phyloP scores from a whole-genome alignment of 2,113 vertebrate genomes.

The Otolemur garnettii region DNA sequence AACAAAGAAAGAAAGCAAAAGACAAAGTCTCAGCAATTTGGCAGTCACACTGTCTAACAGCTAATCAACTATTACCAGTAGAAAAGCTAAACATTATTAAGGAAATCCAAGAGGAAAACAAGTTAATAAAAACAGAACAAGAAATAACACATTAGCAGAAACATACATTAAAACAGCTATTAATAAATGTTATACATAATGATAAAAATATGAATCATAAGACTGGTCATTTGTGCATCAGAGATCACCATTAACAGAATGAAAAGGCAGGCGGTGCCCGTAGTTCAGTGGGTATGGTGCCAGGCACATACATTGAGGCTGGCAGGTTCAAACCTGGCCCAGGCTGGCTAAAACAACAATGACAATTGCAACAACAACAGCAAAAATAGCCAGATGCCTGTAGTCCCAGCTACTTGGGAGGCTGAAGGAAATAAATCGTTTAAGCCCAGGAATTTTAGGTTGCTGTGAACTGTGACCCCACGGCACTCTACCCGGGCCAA shows the following conservation, averaged over 20 bases:
- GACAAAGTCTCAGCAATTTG: background rate
- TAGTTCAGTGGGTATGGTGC: too few relatives aligned
- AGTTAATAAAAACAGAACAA: background rate
- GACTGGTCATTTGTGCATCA: background rate
- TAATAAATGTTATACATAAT: background rate
- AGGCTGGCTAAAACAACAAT: too few relatives aligned
- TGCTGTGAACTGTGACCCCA: too few relatives aligned
- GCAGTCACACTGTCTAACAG: background rate
- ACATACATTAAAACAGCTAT: background rate
- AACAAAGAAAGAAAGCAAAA: background rate
- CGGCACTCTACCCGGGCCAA: too few relatives aligned
- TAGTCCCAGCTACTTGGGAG: too few relatives aligned
- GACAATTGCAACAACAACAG: too few relatives aligned
- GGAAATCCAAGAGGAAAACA: background rate
- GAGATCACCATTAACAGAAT: too few relatives aligned
- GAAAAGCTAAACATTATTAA: fast-evolving
- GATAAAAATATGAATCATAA: background rate
- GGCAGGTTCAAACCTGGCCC: too few relatives aligned
- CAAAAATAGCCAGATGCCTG: too few relatives aligned
- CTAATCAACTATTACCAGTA: fast-evolving
- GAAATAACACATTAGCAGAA: background rate
- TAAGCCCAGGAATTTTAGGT: too few relatives aligned
- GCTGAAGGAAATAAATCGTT: too few relatives aligned
- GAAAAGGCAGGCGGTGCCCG: background rate
- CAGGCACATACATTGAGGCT: too few relatives aligned